Base-by-base conservation (phyloP, 2,113 vertebrate genomes). In the Gopherus flavomarginatus region DNA sequence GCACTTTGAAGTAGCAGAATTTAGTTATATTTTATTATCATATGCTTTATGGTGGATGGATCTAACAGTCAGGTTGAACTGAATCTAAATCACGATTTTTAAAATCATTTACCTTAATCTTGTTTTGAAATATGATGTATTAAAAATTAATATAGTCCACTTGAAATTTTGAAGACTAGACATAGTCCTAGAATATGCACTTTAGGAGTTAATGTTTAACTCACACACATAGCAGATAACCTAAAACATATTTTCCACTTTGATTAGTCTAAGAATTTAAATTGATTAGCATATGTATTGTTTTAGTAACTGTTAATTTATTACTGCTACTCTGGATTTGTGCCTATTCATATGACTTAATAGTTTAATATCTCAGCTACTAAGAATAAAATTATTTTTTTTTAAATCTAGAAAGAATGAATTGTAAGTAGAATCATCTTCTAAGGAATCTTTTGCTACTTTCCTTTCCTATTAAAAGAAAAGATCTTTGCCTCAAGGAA, bases 201-300 rank as follows among this genome's bases (percentile, higher is more conserved):
- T 95, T 90, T n/a, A 96, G 93, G 90, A 81, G 87, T 94, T 95
- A 92, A 8, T 83, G 81, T 95, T 1, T 0, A 82, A 79, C 81
- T 72, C 44, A 22, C 16, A 6, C 0, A 1, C 92, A 42, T 16
- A 26, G 14, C 65, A 81, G 22, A 22, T 22, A 0, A 17, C 75
- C 75, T 85, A 6, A 14, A 84, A 52, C 10, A 27, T 52, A 31
- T 11, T 2, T 89, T 89, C 65, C 50, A 8, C 3, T 16, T 85
- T 54, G 75, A 83, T 83, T 90, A 94, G 9, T 6, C 6, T 54
- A 38, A 77, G n/a, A 59, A n/a, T 80, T 57, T 91, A 21, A 47
- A 9, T 83, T 69, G 27, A 65, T 81, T 29, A 8, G 2, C 79
- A 21, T 27, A n/a, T 21, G 79, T 86, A 9, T 29, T 44, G 42